These are phyloP conservation scores for Dicentrarchus labrax DNA, from an alignment of 2,113 vertebrate genomes.

Conservation along the genomic window DNA sequence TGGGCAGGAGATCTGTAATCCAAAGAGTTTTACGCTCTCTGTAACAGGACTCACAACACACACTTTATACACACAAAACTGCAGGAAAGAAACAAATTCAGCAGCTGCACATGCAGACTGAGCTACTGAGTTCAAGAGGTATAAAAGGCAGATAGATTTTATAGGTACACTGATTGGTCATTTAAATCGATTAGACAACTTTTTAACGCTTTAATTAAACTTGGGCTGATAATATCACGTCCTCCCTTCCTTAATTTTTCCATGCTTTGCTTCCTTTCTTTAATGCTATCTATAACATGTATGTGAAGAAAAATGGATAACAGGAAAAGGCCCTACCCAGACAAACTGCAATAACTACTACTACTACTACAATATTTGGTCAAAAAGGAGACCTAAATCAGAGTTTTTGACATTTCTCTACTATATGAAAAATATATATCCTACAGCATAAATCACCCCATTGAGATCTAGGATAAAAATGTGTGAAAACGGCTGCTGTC, in stretches of 20 bases:
- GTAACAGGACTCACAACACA: conserved; percentile 22
- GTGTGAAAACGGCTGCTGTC: neutral
- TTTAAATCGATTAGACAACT: neutral
- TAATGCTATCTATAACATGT: neutral
- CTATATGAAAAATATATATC: neutral
- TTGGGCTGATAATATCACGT: neutral
- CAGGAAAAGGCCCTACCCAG: neutral
- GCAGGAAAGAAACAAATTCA: conserved; percentile 40
- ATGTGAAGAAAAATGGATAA: neutral
- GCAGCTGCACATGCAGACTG: conserved; percentile 16
- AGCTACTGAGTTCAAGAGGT: neutral
- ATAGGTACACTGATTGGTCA: neutral
- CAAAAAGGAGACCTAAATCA: neutral
- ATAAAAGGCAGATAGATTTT: neutral
- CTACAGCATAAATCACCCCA: too few species aligned
- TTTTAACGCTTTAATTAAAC: neutral
- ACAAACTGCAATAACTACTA: neutral
- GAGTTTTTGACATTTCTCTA: neutral
- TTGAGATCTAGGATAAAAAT: neutral
- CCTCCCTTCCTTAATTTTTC: neutral
- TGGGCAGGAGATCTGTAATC: conserved; percentile 59
- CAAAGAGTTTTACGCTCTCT: conserved; percentile 46
- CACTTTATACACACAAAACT: neutral
- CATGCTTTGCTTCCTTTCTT: neutral
- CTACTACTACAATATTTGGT: neutral